Evolutionary conservation across 2,113 vertebrate species (phyloP).

Genomic region (Macquaria ambigua): DNA sequence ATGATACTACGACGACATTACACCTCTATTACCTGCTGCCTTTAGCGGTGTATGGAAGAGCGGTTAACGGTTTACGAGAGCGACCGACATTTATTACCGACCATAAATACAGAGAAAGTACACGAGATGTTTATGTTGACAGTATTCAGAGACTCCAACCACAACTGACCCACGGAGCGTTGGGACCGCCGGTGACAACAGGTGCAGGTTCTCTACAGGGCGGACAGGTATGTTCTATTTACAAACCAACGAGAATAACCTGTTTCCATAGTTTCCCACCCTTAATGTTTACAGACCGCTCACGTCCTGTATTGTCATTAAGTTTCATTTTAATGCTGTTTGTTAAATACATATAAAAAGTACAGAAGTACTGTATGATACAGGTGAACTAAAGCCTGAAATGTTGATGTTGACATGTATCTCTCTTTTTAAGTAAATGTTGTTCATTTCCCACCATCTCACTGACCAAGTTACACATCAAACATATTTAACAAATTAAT

Average conservation of each 20-base stretch:
- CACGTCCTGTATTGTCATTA: background rate
- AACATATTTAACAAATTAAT: background rate
- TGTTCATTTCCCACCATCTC: background rate
- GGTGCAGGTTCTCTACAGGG: background rate
- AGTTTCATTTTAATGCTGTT: background rate
- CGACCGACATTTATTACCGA: background rate
- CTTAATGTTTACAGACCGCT: background rate
- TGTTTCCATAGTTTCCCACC: background rate
- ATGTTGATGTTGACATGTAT: background rate
- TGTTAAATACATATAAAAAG: background rate
- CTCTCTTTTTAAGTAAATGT: background rate
- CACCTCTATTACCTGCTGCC: too few species aligned
- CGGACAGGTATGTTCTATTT: background rate
- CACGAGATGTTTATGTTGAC: background rate
- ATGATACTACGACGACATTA: rapidly evolving
- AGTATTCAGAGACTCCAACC: background rate
- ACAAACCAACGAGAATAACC: background rate
- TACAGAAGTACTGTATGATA: background rate
- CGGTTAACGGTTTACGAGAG: background rate
- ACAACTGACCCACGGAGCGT: background rate
- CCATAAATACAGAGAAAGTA: too few species aligned
- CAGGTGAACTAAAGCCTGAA: background rate
- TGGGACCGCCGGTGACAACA: background rate
- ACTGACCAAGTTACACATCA: too few species aligned
- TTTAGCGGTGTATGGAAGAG: rapidly evolving